Evolutionary conservation across 2,888 invertebrate genomes (phyloP).

Genomic region (Harpalus rubripes): DNA sequence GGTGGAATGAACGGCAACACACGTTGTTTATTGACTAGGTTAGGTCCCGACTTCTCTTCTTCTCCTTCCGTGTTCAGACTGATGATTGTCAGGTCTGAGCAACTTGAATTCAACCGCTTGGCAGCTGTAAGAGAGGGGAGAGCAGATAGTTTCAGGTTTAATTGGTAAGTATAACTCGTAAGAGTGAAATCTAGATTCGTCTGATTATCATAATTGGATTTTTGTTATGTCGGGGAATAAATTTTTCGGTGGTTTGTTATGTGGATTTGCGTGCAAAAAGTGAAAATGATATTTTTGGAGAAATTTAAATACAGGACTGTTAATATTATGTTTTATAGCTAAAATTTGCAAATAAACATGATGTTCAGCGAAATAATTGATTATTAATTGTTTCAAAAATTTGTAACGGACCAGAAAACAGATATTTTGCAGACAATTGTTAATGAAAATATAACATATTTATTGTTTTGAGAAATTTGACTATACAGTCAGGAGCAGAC

Average conservation of each 20-base stretch:
- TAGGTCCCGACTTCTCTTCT: slow-evolving; percentile 77
- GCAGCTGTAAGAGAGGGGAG: slow-evolving; percentile 72
- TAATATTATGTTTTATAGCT: no score
- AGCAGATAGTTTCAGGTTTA: slow-evolving; percentile 72
- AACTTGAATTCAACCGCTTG: slow-evolving; percentile 76
- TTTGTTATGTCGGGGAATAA: slow-evolving; percentile 62
- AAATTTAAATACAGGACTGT: slow-evolving; percentile 6
- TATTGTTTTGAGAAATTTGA: no score
- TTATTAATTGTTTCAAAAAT: no score
- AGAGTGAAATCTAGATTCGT: slow-evolving; percentile 67
- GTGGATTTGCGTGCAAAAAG: slow-evolving; percentile 57
- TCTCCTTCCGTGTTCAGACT: slow-evolving; percentile 77
- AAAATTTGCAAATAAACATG: no score
- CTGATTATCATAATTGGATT: slow-evolving; percentile 58
- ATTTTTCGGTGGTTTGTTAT: slow-evolving; percentile 62
- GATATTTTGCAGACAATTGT: no score
- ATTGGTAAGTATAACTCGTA: slow-evolving; percentile 74
- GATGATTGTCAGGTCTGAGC: slow-evolving; percentile 77
- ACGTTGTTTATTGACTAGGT: slow-evolving; percentile 91
- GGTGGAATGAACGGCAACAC: slow-evolving; percentile 95
- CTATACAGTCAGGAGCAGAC: no score
- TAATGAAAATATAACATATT: no score
- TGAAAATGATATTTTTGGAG: slow-evolving; percentile 46
- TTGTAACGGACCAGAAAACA: no score
- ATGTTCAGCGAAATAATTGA: no score